phyloP scores from a whole-genome alignment of 2,888 invertebrate genomes.

The Lagria hirta region DNA sequence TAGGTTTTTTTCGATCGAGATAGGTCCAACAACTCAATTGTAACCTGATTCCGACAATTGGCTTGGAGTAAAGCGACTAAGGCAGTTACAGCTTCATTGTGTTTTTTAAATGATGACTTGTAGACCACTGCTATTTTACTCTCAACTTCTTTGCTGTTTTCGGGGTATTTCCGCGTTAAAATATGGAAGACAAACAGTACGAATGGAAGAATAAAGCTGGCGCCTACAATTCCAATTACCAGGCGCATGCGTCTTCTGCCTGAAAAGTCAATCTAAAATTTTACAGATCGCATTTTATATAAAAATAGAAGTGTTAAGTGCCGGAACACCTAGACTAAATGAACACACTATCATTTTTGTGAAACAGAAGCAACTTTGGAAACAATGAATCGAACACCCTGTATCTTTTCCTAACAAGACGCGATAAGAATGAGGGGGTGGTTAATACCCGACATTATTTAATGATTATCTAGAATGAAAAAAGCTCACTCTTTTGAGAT shows the following conservation, averaged over 20 bases:
- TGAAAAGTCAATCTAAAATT: constrained; percentile 18
- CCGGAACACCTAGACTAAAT: neutral
- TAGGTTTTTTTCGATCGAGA: constrained; percentile 30
- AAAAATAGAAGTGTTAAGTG: neutral
- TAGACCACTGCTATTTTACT: constrained; percentile 31
- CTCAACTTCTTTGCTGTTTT: neutral
- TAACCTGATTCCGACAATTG: constrained; percentile 28
- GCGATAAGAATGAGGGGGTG: neutral
- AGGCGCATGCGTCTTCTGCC: constrained; percentile 38
- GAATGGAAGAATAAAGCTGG: constrained; percentile 40
- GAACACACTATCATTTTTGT: neutral
- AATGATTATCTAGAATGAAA: no score
- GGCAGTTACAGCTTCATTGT: constrained; percentile 34
- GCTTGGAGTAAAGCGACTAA: constrained; percentile 34
- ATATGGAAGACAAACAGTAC: constrained; percentile 38
- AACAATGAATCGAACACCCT: no score
- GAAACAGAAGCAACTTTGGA: neutral
- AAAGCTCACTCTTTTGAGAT: no score
- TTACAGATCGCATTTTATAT: neutral
- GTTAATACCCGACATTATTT: neutral
- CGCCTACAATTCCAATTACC: constrained; percentile 43
- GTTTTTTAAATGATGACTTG: constrained; percentile 36
- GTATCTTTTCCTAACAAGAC: constrained; percentile 1
- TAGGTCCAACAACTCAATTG: constrained; percentile 27
- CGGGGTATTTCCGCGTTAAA: constrained; percentile 32